Evolutionary conservation across 1,140 invertebrate species (phyloP).

Genomic region (Pseudomyrmex dendroicus): DNA sequence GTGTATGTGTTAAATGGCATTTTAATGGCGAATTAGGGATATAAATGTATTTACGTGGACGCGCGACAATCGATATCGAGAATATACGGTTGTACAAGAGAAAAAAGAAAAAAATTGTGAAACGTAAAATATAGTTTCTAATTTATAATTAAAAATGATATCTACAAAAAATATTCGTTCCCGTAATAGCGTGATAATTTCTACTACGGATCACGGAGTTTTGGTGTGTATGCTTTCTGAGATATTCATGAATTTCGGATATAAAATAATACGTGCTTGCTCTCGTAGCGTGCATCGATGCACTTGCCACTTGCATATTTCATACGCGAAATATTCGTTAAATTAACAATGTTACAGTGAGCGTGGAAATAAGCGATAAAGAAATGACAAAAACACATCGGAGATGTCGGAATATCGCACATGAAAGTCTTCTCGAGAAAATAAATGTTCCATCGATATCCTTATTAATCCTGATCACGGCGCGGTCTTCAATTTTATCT

Average conservation of each 20-base stretch:
- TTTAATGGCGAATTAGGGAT: slow-evolving; percentile 24
- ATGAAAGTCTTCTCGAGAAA: neutral
- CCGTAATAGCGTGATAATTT: neutral
- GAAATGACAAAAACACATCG: neutral
- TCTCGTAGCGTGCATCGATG: neutral
- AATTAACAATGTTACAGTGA: neutral
- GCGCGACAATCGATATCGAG: slow-evolving; percentile 31
- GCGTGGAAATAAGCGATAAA: neutral
- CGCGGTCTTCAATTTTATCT: slow-evolving; percentile 48
- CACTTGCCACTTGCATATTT: neutral
- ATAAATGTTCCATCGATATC: slow-evolving; percentile 5
- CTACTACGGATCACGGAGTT: neutral
- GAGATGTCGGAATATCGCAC: slow-evolving; percentile 13
- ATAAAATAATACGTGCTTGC: neutral
- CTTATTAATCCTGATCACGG: slow-evolving; percentile 54
- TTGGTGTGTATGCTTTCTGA: neutral
- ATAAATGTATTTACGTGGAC: slow-evolving; percentile 22
- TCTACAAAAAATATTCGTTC: no score
- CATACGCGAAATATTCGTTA: neutral
- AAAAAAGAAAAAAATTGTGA: slow-evolving; percentile 29
- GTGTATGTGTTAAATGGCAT: neutral
- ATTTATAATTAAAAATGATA: no score
- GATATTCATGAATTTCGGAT: slow-evolving; percentile 15
- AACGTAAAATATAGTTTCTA: no score
- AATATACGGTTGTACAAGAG: neutral